Evolutionary conservation across 2,797 vertebrate species (phyloP).

Genomic region (Arremon brunneinucha): DNA sequence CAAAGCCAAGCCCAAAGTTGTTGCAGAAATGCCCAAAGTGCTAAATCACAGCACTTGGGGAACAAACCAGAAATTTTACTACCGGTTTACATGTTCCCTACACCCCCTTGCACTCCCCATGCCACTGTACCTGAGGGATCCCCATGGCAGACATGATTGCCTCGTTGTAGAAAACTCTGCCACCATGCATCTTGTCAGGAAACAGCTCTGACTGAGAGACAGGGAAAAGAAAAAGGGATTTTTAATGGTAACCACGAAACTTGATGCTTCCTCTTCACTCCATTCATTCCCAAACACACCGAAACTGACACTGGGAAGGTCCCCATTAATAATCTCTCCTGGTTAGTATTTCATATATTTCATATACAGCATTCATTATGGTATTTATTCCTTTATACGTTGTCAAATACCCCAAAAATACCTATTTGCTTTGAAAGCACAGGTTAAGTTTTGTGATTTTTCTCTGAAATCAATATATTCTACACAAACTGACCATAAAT

Average conservation of each 20-base stretch:
- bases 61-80: background rate
- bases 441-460: background rate
- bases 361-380: fast-evolving
- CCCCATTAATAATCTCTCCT: background rate
- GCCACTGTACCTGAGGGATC: slow-evolving; percentile 83
- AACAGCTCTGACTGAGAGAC: slow-evolving; percentile 85
- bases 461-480: background rate
- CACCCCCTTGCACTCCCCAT: background rate
- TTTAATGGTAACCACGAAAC: fast-evolving
- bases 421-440: background rate
- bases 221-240: background rate
- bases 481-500: background rate
- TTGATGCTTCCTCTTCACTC: background rate
- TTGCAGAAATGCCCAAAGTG: background rate
- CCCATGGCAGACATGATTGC: slow-evolving; percentile 87
- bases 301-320: background rate
- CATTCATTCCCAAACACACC: background rate
- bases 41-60: background rate
- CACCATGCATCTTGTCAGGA: slow-evolving; percentile 88
- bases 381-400: background rate
- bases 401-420: background rate
- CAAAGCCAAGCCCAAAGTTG: background rate
- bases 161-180: slow-evolving; percentile 85
- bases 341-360: background rate
- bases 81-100: background rate